These are phyloP conservation scores for Rana temporaria DNA, from an alignment of 2,113 vertebrate genomes.

Conservation along the genomic window DNA sequence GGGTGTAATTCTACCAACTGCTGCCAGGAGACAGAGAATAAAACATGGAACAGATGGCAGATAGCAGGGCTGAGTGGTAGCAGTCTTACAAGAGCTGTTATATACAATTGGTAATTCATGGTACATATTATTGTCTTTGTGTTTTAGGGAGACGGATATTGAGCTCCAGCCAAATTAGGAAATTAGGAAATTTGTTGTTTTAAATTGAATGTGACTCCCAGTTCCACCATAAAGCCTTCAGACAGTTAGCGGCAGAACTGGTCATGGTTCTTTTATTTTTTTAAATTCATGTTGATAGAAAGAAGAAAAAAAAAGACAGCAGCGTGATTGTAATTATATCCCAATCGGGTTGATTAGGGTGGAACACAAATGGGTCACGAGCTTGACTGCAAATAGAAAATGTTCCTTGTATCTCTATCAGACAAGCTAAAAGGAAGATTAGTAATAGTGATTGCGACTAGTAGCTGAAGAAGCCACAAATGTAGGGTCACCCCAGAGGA, in stretches of 20 bases:
- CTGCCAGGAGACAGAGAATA: constrained; percentile 19
- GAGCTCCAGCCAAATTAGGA: neutral
- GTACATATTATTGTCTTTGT: neutral
- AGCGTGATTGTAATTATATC: neutral
- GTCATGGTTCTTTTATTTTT: neutral
- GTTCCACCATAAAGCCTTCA: neutral
- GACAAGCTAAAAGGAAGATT: neutral
- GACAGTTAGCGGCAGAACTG: neutral
- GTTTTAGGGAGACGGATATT: neutral
- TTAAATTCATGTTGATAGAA: neutral
- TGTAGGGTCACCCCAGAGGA: too few species aligned
- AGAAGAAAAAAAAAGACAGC: neutral
- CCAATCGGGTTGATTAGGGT: neutral
- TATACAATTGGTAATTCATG: neutral
- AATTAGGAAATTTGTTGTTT: neutral
- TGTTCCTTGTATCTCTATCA: neutral
- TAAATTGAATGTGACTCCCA: too few species aligned
- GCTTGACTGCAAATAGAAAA: neutral
- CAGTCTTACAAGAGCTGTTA: neutral
- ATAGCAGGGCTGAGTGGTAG: neutral
- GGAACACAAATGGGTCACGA: constrained; percentile 22
- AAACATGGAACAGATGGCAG: constrained; percentile 11
- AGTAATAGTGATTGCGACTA: neutral
- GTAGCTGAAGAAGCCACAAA: neutral
- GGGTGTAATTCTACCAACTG: neutral